Conservation (phyloP, 2,113 vertebrate species). For the Lampris incognitus region DNA sequence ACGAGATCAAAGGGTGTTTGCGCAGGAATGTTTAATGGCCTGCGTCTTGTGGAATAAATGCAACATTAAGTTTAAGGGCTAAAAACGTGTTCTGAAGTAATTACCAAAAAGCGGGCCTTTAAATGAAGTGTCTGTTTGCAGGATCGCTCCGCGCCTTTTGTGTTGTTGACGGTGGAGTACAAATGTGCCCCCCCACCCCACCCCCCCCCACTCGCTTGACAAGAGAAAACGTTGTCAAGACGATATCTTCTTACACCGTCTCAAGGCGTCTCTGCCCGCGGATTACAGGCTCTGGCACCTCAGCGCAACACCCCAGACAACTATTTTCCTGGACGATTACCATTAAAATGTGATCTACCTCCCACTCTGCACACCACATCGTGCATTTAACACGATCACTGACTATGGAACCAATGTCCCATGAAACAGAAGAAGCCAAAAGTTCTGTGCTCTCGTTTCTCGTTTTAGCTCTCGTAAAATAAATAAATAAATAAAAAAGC, state of each 20-base stretch:
- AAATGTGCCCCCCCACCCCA: too few species aligned
- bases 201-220: too few species aligned
- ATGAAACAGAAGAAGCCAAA: neutral
- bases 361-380: neutral
- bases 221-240: too few species aligned
- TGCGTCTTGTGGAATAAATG: conserved; percentile 47
- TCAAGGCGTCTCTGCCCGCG: neutral
- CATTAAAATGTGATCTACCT: neutral
- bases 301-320: neutral
- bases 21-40: conserved; percentile 46
- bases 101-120: conserved; percentile 56
- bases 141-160: too few species aligned
- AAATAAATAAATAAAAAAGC: too few species aligned
- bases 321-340: neutral
- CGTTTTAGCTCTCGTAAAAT: conserved; percentile 49
- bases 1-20: conserved; percentile 43
- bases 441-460: too few species aligned
- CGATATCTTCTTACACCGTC: too few species aligned
- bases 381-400: neutral
- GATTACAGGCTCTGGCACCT: neutral
- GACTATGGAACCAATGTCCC: neutral
- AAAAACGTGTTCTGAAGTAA: conserved; percentile 52
- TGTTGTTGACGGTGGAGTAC: too few species aligned
- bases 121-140: neutral
- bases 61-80: conserved; percentile 45